phyloP scores from a whole-genome alignment of 2,797 vertebrate species.

The Calcarius lapponicus region DNA sequence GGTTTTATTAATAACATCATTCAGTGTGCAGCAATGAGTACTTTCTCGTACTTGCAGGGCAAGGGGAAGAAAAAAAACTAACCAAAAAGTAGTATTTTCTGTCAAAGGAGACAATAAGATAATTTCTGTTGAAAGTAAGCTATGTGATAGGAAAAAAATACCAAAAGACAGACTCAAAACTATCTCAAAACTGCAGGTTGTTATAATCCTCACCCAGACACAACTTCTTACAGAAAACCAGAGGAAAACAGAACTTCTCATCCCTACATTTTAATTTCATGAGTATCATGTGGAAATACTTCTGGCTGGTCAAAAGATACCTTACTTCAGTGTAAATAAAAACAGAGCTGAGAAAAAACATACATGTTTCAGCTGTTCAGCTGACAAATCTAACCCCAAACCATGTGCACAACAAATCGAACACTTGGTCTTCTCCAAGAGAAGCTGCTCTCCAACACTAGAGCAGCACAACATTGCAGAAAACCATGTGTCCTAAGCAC shows the following conservation, averaged over 20 bases:
- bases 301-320: not conserved
- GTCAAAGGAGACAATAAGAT: not conserved
- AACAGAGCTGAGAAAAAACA: not conserved
- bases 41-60: not conserved
- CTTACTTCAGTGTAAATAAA: not conserved
- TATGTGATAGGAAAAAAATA: not conserved
- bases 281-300: not conserved
- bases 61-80: rapidly evolving
- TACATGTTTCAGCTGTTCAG: not conserved
- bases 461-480: not conserved
- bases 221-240: not conserved
- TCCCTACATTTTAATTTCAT: not conserved
- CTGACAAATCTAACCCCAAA: not conserved
- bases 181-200: not conserved
- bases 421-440: not conserved
- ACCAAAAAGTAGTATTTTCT: not conserved
- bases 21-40: not conserved
- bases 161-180: not conserved
- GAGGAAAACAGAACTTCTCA: not conserved
- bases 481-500: not conserved
- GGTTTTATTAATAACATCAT: not conserved
- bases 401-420: not conserved
- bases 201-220: not conserved
- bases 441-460: too few relatives aligned
- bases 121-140: not conserved